phyloP scores from a whole-genome alignment of 2,888 invertebrate genomes.

The Spodoptera littoralis region DNA sequence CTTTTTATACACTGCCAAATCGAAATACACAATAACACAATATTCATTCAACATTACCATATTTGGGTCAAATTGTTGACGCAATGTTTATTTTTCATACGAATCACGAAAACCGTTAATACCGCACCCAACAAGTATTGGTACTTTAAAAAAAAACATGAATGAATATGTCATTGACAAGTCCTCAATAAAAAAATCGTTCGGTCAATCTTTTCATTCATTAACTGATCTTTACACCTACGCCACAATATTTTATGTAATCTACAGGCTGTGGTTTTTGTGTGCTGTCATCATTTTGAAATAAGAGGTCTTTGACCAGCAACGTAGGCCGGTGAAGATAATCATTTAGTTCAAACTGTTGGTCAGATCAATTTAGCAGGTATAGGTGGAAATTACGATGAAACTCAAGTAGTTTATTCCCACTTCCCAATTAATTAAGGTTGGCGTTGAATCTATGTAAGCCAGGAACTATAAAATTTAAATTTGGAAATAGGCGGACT shows the following conservation, averaged over 20 bases:
- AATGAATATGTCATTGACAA: slow-evolving; percentile 56
- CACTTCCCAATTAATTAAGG: no score
- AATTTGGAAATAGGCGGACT: no score
- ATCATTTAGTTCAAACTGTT: no score
- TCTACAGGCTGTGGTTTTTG: slow-evolving; percentile 32
- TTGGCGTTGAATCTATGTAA: no score
- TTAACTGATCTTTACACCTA: slow-evolving; percentile 58
- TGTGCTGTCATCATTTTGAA: slow-evolving; percentile 20
- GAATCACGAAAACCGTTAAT: slow-evolving; percentile 45
- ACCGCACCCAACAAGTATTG: slow-evolving; percentile 46
- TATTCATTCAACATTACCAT: slow-evolving; percentile 36
- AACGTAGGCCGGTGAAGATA: no score
- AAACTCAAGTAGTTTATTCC: no score
- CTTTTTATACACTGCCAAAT: slow-evolving; percentile 7
- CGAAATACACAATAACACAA: slow-evolving; percentile 15
- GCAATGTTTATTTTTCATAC: slow-evolving; percentile 36
- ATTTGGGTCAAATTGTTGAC: slow-evolving; percentile 42
- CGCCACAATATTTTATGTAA: slow-evolving; percentile 42
- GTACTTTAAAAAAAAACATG: slow-evolving; percentile 42
- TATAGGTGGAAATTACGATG: no score
- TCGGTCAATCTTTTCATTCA: slow-evolving; percentile 50
- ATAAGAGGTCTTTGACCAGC: not conserved
- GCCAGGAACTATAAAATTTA: no score
- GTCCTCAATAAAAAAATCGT: slow-evolving; percentile 50
- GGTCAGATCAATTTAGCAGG: no score